Evolutionary conservation across 2,797 vertebrate genomes (phyloP).

Genomic region (Hapalemur alaotrensis): DNA sequence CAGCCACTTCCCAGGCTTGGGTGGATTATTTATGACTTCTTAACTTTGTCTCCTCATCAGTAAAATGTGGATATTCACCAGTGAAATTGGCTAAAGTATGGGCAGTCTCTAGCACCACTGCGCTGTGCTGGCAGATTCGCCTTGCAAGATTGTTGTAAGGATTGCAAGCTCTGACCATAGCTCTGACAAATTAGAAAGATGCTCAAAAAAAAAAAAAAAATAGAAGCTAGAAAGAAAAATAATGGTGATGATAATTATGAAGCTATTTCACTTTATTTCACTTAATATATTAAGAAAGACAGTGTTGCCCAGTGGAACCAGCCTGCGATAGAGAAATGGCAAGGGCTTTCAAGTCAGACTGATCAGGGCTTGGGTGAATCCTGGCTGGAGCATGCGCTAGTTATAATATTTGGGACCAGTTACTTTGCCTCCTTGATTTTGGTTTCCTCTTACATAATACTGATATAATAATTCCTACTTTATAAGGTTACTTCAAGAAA

Average conservation of each 20-base stretch:
- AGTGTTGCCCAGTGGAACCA: neutral
- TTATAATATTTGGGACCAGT: neutral
- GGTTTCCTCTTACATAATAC: neutral
- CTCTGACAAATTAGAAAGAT: neutral
- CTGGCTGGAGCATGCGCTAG: neutral
- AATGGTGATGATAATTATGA: neutral
- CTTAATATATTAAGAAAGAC: neutral
- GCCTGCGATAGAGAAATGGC: fast-evolving
- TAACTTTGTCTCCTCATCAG: neutral
- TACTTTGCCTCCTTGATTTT: neutral
- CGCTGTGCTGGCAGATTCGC: fast-evolving
- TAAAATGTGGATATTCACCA: neutral
- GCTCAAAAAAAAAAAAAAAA: neutral
- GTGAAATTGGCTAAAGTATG: neutral
- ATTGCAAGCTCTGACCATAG: neutral
- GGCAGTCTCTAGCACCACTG: fast-evolving
- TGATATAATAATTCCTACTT: neutral
- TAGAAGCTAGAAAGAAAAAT: neutral
- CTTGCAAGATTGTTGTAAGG: neutral
- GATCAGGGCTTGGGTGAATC: neutral
- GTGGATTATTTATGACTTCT: neutral
- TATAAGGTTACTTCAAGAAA: neutral
- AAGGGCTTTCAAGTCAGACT: neutral
- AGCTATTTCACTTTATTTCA: neutral
- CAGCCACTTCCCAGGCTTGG: neutral